These are phyloP conservation scores for Dione juno DNA, from an alignment of 2,888 invertebrate species.

Conservation along the genomic window DNA sequence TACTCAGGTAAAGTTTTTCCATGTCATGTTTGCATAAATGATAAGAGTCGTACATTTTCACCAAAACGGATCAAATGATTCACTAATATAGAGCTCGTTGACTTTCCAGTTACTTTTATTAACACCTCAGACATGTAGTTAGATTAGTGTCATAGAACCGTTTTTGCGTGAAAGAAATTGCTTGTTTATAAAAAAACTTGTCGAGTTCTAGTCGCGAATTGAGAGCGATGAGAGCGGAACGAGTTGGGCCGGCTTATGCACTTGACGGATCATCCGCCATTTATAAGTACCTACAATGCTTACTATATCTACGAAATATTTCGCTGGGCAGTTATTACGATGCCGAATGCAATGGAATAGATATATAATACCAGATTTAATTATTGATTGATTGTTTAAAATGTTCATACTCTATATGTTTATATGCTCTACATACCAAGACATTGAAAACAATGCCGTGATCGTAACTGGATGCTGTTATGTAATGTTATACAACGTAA, in stretches of 20 bases:
- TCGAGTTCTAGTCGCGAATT: conserved; percentile 41
- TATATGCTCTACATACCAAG: conserved; percentile 40
- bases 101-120: conserved; percentile 38
- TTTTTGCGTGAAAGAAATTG: conserved; percentile 41
- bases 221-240: conserved; percentile 46
- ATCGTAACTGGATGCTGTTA: conserved; percentile 35
- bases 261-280: conserved; percentile 46
- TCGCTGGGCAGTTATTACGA: neutral
- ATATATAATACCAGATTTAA: neutral
- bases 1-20: neutral
- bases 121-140: conserved; percentile 39
- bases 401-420: conserved; percentile 9
- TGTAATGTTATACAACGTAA: conserved; percentile 37
- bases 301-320: conserved; percentile 31
- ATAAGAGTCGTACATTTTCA: neutral
- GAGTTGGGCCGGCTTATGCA: conserved; percentile 44
- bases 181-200: conserved; percentile 44
- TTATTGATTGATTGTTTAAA: neutral
- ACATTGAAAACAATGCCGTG: conserved; percentile 39
- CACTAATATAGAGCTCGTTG: conserved; percentile 27
- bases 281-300: conserved; percentile 41
- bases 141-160: conserved; percentile 39
- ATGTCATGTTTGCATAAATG: neutral
- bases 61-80: neutral
- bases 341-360: neutral